Conservation (phyloP, 2,888 invertebrate genomes). For the Ormyrus thymus region DNA sequence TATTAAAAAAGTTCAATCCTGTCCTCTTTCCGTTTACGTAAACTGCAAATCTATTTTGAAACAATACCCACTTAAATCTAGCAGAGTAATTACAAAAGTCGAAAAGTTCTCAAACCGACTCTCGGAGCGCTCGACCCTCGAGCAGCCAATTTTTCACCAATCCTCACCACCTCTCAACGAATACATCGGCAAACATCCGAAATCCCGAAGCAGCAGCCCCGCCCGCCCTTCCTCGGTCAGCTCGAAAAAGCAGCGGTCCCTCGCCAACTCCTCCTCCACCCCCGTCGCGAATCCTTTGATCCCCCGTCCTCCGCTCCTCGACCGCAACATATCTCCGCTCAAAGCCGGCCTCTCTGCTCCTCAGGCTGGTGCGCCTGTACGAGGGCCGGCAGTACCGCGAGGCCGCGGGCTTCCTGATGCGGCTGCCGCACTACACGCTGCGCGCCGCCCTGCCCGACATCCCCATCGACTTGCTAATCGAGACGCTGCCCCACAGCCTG, state of each 20-base stretch:
- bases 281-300: no score
- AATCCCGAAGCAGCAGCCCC: no score
- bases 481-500: constrained; percentile 91
- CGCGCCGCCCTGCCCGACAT: constrained; percentile 86
- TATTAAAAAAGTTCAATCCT: no score
- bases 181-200: no score
- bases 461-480: constrained; percentile 91
- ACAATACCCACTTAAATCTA: no score
- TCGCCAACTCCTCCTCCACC: background rate
- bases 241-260: background rate
- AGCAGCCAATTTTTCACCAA: no score
- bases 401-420: constrained; percentile 88
- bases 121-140: no score
- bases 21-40: no score
- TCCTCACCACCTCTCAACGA: no score
- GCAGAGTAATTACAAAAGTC: no score
- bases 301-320: background rate
- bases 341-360: background rate
- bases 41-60: no score
- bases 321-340: constrained; percentile 3
- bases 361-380: constrained; percentile 83
- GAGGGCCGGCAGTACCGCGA: constrained; percentile 94
- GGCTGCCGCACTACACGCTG: constrained; percentile 87
- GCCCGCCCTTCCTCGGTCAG: background rate
- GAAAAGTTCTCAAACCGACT: no score